These are phyloP conservation scores for Barnardius zonarius DNA, from an alignment of 2,113 vertebrate species.

Conservation along the genomic window DNA sequence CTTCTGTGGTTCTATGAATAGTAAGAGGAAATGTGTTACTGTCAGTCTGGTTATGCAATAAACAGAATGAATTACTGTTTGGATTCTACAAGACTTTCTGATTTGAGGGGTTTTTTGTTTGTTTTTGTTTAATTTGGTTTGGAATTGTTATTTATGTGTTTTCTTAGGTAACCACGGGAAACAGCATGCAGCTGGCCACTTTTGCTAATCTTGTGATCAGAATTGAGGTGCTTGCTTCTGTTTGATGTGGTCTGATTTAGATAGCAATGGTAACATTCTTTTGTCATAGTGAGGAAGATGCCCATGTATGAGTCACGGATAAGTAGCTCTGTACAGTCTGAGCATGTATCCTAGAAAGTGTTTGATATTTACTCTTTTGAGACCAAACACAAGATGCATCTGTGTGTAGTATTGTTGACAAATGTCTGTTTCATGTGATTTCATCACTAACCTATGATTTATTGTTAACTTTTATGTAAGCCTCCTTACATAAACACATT, in stretches of 20 bases:
- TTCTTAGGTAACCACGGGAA: neutral
- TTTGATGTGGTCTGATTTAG: neutral
- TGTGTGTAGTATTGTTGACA: neutral
- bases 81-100: neutral
- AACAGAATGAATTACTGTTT: neutral
- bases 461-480: neutral
- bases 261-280: fast-evolving
- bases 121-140: neutral
- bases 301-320: fast-evolving
- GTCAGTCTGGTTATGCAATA: neutral
- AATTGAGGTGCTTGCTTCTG: neutral
- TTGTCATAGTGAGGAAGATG: neutral
- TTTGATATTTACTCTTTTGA: neutral
- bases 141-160: neutral
- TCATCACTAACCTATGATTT: neutral
- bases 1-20: neutral
- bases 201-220: neutral
- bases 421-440: neutral
- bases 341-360: neutral
- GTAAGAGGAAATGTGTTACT: neutral
- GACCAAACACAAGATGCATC: neutral
- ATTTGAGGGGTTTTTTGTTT: neutral
- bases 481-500: neutral
- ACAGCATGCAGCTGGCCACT: neutral
- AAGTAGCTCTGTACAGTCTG: neutral